Base-by-base conservation (phyloP, 2,888 invertebrate genomes). In the Odontocolon sp. region DNA sequence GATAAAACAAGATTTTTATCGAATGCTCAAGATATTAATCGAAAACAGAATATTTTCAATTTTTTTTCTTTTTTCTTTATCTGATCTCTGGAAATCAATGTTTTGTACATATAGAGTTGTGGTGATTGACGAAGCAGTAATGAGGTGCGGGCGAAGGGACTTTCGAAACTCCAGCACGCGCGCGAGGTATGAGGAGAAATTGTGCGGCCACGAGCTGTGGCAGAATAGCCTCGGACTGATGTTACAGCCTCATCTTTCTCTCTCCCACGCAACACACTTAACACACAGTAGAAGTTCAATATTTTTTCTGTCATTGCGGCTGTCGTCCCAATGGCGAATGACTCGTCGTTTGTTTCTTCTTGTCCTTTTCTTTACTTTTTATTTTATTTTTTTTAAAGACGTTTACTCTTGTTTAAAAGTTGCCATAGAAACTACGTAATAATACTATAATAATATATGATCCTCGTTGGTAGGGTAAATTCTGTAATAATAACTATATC, bases 131-230 rank as follows among this genome's bases (percentile, higher is more conserved):
- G 36, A 40, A 40, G 59, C 14, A 9, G 42, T 42, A 40, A 59
- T 16, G 16, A 59, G 40, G 26, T 28, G 28, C 26, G 40, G 26
- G 59, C 28, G 59, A 59, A 66, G 70, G 59, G 66, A 66, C 63
- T 78, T 78, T 66, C 33, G 50, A 33, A 61, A 66, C 68, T 54
- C 63, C 63, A 63, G 73, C 54, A 57, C 50, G 63, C n/a, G 16
- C 42, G 21, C 69, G 59, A 57, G 64, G 68, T 77, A 77, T 69
- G 14, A 23, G 8, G 28, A 33, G 38, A 50, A 52, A 66, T 50
- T 52, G 52, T 38, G 40, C 16, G 66, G 38, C 38, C 26, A 5
- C 47, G 73, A 36, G 36, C 31, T 45, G 63, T 23, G 56, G 56
- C 26, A 47, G 28, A 14, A 59, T 47, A 66, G 52, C 75, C 64